Evolutionary conservation across 2,113 vertebrate species (phyloP).

Genomic region (Nycticebus coucang): DNA sequence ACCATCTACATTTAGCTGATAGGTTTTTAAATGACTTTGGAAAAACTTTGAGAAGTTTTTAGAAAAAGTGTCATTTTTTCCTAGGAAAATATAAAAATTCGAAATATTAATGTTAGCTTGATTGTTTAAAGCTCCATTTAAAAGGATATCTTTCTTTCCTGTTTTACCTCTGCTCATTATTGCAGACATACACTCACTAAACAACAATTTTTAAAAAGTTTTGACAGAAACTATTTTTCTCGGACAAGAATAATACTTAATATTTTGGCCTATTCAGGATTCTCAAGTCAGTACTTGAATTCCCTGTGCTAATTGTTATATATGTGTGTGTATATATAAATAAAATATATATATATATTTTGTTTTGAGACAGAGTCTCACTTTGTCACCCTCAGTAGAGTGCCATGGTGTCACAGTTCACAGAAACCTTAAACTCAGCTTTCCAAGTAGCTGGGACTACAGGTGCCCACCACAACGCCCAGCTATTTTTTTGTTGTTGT

Average conservation of each 20-base stretch:
- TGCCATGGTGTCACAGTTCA: too few species aligned
- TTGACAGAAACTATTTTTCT: neutral
- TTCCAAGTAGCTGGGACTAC: too few species aligned
- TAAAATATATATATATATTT: too few species aligned
- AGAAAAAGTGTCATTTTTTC: slow-evolving; percentile 81
- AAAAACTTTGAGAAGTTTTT: slow-evolving; percentile 73
- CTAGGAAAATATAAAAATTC: slow-evolving; percentile 63
- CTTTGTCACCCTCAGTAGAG: too few species aligned
- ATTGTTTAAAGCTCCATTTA: slow-evolving; percentile 81
- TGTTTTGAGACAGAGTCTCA: too few species aligned
- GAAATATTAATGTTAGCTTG: slow-evolving; percentile 87
- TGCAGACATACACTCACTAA: slow-evolving; percentile 88
- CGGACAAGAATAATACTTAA: slow-evolving; percentile 50
- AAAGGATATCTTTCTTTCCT: slow-evolving; percentile 82
- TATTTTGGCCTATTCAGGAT: slow-evolving; percentile 66
- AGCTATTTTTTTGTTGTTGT: too few species aligned
- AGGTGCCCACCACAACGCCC: too few species aligned
- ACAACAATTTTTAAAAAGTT: neutral
- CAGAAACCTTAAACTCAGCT: too few species aligned
- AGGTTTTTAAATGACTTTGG: slow-evolving; percentile 82
- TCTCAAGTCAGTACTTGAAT: slow-evolving; percentile 65
- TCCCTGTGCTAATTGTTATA: slow-evolving; percentile 64
- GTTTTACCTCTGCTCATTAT: slow-evolving; percentile 84
- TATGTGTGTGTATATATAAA: too few species aligned
- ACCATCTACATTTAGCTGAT: slow-evolving; percentile 88